These are phyloP conservation scores for Drosophila neocordata DNA, from an alignment of 1,140 invertebrate species.

Conservation along the genomic window DNA sequence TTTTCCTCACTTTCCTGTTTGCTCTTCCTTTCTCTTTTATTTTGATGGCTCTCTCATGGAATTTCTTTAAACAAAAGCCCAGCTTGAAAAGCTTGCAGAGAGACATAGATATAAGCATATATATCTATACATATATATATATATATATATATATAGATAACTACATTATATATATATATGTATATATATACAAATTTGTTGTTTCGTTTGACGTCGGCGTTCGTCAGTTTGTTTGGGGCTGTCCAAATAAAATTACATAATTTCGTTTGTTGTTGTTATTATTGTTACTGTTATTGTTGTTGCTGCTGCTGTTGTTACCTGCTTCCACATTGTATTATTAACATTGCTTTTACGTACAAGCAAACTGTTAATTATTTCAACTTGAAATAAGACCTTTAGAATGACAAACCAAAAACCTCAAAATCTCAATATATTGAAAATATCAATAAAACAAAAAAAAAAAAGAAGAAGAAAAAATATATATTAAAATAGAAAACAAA, in stretches of 20 bases:
- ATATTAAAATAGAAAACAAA: slow-evolving; percentile 12
- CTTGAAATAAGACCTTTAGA: slow-evolving; percentile 35
- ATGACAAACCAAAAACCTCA: slow-evolving; percentile 17
- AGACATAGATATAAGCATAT: slow-evolving; percentile 7
- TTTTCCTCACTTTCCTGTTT: neutral
- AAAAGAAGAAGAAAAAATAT: slow-evolving; percentile 9
- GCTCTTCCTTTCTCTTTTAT: slow-evolving; percentile 1
- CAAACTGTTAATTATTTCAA: slow-evolving; percentile 66
- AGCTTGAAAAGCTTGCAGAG: slow-evolving; percentile 40
- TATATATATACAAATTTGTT: slow-evolving; percentile 11
- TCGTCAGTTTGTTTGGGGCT: slow-evolving; percentile 22
- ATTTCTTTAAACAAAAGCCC: slow-evolving; percentile 60
- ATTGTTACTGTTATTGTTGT: slow-evolving; percentile 17
- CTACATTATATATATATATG: neutral
- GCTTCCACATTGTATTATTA: slow-evolving; percentile 28
- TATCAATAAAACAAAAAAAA: slow-evolving; percentile 11
- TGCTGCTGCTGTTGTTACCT: slow-evolving; percentile 23
- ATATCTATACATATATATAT: slow-evolving; percentile 1
- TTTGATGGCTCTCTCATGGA: slow-evolving; percentile 25
- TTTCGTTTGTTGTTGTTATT: slow-evolving; percentile 37
- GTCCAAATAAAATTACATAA: slow-evolving; percentile 69
- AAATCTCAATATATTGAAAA: neutral
- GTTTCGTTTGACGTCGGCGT: slow-evolving; percentile 9
- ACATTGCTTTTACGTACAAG: slow-evolving; percentile 65
- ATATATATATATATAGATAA: neutral